phyloP scores from a whole-genome alignment of 1,140 invertebrate species.

The Hyles euphorbiae region DNA sequence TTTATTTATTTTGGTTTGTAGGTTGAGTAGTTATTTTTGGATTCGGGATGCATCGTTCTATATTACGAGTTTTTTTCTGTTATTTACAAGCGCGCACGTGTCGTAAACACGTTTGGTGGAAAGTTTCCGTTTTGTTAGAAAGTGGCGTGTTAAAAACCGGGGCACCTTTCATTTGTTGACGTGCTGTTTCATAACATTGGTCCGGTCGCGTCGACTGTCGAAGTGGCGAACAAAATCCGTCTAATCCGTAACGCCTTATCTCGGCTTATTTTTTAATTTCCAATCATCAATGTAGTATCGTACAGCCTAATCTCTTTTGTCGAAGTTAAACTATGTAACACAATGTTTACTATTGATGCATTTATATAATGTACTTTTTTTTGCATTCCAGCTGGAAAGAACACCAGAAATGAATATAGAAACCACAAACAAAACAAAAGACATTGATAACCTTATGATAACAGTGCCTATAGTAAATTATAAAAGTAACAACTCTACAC shows the following conservation, averaged over 20 bases:
- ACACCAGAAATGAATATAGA: constrained; percentile 36
- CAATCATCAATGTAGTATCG: too few relatives aligned
- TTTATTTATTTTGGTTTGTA: constrained; percentile 32
- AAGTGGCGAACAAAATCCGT: too few relatives aligned
- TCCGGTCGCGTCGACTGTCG: constrained; percentile 13
- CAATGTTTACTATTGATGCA: not conserved
- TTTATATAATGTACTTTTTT: constrained; percentile 7
- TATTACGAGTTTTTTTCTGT: constrained; percentile 10
- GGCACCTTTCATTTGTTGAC: constrained; percentile 37
- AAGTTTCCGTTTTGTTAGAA: constrained; percentile 26
- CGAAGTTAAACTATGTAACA: too few relatives aligned
- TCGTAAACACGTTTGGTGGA: constrained; percentile 21
- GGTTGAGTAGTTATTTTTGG: constrained; percentile 26
- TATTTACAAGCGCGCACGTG: constrained; percentile 4
- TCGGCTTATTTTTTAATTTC: too few relatives aligned
- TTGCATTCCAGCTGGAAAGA: constrained; percentile 24
- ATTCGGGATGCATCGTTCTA: constrained; percentile 9
- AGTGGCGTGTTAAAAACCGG: constrained; percentile 36
- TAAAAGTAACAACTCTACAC: constrained; percentile 6
- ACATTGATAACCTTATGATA: constrained; percentile 29
- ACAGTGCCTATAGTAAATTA: constrained; percentile 33
- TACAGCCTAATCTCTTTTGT: too few relatives aligned
- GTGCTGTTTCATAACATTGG: constrained; percentile 32
- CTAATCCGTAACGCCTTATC: too few relatives aligned
- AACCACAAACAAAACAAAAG: constrained; percentile 14